phyloP scores from a whole-genome alignment of 37 sponge, comb jelly and placozoan genomes.

The Agelas oroides region DNA sequence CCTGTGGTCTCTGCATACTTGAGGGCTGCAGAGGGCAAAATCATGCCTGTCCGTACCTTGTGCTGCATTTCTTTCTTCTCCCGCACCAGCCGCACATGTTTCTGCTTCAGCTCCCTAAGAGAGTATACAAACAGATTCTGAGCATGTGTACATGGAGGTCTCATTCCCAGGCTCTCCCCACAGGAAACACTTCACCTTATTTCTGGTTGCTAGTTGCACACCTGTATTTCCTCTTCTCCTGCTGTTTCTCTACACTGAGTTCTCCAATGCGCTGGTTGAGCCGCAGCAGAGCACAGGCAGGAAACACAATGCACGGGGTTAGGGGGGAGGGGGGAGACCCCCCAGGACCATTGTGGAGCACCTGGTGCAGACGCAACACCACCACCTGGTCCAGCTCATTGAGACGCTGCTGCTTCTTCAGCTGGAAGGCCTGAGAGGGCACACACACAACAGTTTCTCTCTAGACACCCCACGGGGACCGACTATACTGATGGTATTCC shows the following conservation, averaged over 20 bases:
- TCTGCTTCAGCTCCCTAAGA: conserved; percentile 66
- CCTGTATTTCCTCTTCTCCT: conserved; percentile 82
- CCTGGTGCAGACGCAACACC: conserved; percentile 87
- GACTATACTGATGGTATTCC: not conserved
- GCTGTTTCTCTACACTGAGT: conserved; percentile 82
- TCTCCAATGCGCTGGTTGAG: conserved; percentile 81
- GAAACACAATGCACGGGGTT: conserved; percentile 83
- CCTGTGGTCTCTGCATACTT: not conserved
- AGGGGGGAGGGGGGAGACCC: conserved; percentile 72
- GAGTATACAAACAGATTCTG: not conserved
- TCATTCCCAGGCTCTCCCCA: too few species aligned
- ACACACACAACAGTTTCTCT: too few species aligned
- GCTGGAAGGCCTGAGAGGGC: conserved; percentile 50
- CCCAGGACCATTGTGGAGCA: conserved; percentile 49
- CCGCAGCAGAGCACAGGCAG: conserved; percentile 44
- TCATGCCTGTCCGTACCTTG: conserved; percentile 63
- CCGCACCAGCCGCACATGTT: conserved; percentile 61
- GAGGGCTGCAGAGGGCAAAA: too few species aligned
- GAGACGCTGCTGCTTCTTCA: conserved; percentile 95
- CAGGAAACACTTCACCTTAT: too few species aligned
- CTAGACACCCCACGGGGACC: not conserved
- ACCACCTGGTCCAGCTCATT: conserved; percentile 96
- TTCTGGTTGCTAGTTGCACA: conserved; percentile 19
- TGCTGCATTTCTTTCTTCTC: conserved; percentile 86
- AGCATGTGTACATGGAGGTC: not conserved